Percentiles rank a stretch among this genome's conserved stretches.
Conservation (phyloP, 2,888 invertebrate species). For the Epinotia bilunana region DNA sequence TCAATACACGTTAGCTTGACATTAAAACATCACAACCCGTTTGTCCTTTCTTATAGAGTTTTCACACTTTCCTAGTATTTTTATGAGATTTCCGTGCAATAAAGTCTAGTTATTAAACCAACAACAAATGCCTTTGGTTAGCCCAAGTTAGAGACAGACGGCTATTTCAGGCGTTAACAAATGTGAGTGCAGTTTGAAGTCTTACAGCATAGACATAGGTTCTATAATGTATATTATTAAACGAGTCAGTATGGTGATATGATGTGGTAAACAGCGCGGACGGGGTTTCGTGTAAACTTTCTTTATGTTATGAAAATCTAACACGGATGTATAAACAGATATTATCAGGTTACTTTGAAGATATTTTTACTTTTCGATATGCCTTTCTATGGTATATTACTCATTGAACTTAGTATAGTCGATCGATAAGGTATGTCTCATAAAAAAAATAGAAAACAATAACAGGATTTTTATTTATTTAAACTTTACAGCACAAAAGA, state of each 20-base stretch:
- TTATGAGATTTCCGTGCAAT: neutral
- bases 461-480: too few relatives aligned
- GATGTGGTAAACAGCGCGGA: constrained; percentile 49
- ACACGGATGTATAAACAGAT: neutral
- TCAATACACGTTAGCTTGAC: neutral
- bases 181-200: neutral
- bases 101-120: constrained; percentile 7
- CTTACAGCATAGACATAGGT: constrained; percentile 30
- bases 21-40: neutral
- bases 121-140: constrained; percentile 14
- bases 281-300: constrained; percentile 37
- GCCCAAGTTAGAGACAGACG: neutral
- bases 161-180: constrained; percentile 48
- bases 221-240: neutral
- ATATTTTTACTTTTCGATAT: neutral
- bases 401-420: too few relatives aligned
- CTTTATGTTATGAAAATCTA: constrained; percentile 2
- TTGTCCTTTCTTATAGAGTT: neutral
- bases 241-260: constrained; percentile 47
- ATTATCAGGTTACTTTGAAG: neutral
- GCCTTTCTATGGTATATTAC: neutral
- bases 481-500: too few relatives aligned
- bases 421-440: too few relatives aligned
- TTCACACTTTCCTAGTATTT: neutral
- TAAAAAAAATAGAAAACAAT: too few relatives aligned